These are phyloP conservation scores for Distichodus sexfasciatus DNA, from an alignment of 2,797 vertebrate genomes.

Conservation along the genomic window DNA sequence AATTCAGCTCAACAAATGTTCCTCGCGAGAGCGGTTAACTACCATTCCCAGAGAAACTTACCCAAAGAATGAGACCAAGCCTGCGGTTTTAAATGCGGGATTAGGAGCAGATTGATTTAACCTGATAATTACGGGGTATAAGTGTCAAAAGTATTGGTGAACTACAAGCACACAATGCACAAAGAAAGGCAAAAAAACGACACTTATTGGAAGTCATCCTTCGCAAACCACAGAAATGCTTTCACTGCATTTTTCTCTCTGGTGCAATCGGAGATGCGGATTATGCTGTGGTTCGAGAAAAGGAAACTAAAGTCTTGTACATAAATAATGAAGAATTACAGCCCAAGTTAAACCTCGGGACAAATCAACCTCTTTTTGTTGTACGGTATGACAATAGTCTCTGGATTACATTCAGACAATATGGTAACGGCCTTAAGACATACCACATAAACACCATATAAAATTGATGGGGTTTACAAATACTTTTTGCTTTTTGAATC, in stretches of 20 bases:
- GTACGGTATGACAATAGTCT: neutral
- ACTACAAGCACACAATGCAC: constrained; percentile 47
- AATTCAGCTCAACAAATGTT: constrained; percentile 14
- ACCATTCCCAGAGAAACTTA: no score
- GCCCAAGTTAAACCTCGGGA: constrained; percentile 1
- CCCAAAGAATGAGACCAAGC: neutral
- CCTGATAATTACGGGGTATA: constrained; percentile 10
- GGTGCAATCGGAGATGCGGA: constrained; percentile 44
- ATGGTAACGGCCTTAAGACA: no score
- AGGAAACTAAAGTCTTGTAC: constrained; percentile 50
- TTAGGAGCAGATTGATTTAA: constrained; percentile 2
- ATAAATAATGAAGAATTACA: constrained; percentile 39
- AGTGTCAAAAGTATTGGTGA: constrained; percentile 2
- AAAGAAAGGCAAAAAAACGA: constrained; percentile 21
- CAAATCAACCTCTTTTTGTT: constrained; percentile 4
- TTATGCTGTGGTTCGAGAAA: constrained; percentile 50
- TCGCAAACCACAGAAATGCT: constrained; percentile 50
- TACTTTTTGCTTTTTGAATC: no score
- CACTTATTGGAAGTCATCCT: constrained; percentile 48
- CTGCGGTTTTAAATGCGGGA: neutral
- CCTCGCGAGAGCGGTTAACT: neutral
- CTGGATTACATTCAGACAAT: no score
- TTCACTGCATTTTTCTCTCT: constrained; percentile 52
- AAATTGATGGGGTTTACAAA: no score
- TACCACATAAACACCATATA: no score